Percentiles rank a stretch among this genome's conserved stretches.
These are phyloP conservation scores for Drosophila persimilis DNA, from an alignment of 1,140 invertebrate genomes.

Conservation along the genomic window DNA sequence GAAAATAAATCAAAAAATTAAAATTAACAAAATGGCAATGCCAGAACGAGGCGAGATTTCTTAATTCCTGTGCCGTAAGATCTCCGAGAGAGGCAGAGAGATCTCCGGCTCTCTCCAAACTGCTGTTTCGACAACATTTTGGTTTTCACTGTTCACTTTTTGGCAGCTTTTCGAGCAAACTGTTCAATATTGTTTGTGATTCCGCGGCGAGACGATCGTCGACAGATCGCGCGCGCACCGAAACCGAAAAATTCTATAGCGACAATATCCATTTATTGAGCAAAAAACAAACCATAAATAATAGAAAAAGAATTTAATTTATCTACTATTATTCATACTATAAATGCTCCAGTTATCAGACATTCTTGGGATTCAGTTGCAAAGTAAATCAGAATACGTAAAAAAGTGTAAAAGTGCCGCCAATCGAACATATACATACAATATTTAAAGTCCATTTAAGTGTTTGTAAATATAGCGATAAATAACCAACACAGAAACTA, in stretches of 20 bases:
- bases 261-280: conserved; percentile 8
- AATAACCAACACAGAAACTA: conserved; percentile 39
- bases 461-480: conserved; percentile 23
- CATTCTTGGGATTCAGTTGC: no score
- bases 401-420: conserved; percentile 16
- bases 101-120: conserved; percentile 13
- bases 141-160: conserved; percentile 32
- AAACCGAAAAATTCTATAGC: conserved; percentile 4
- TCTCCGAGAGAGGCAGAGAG: conserved; percentile 16
- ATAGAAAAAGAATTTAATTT: conserved; percentile 9
- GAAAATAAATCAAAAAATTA: conserved; percentile 59
- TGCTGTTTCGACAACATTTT: no score
- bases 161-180: conserved; percentile 53
- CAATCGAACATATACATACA: not conserved
- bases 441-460: conserved; percentile 31
- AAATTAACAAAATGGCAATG: conserved; percentile 61
- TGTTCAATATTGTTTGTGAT: conserved; percentile 75
- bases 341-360: no score
- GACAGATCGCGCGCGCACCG: conserved; percentile 43
- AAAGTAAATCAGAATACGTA: conserved; percentile 7
- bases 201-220: conserved; percentile 71
- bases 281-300: conserved; percentile 26
- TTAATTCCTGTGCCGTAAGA: conserved; percentile 25
- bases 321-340: no score
- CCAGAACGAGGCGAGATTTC: conserved; percentile 41